Conservation (phyloP, 2,888 invertebrate species). For the Nycteola revayana region DNA sequence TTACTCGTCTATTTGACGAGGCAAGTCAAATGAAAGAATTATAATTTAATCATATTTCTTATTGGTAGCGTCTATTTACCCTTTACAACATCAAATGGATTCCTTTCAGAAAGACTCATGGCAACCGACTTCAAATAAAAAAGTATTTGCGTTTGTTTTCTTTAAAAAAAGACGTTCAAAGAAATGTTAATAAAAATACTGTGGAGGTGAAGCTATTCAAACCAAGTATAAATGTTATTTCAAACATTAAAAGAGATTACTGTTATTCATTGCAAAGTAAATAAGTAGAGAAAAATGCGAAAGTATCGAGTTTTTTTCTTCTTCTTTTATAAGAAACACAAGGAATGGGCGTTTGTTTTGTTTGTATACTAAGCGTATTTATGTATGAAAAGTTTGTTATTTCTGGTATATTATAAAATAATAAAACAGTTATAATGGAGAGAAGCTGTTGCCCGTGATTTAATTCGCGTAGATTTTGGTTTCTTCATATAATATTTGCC, state of each 20-base stretch:
- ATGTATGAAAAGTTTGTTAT: too few relatives aligned
- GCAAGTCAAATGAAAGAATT: background rate
- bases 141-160: conserved; percentile 8
- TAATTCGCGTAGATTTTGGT: too few relatives aligned
- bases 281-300: conserved; percentile 10
- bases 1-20: background rate
- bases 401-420: too few relatives aligned
- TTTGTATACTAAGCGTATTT: conserved; percentile 1
- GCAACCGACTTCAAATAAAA: conserved; percentile 9
- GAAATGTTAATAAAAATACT: conserved; percentile 21
- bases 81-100: conserved; percentile 11
- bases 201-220: conserved; percentile 21
- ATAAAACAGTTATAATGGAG: too few relatives aligned
- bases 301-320: conserved; percentile 5
- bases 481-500: too few relatives aligned
- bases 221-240: conserved; percentile 21
- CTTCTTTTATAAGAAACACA: background rate
- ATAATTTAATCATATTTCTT: conserved; percentile 5
- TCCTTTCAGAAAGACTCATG: conserved; percentile 4
- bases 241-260: conserved; percentile 15
- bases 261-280: conserved; percentile 15
- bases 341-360: conserved; percentile 5
- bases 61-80: conserved; percentile 4
- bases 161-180: conserved; percentile 6
- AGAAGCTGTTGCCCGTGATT: too few relatives aligned